A percentile compares a stretch with the other conserved stretches of the same genome.
These are phyloP conservation scores for Lophotis ruficrista DNA, from an alignment of 2,113 vertebrate genomes.

Conservation along the genomic window DNA sequence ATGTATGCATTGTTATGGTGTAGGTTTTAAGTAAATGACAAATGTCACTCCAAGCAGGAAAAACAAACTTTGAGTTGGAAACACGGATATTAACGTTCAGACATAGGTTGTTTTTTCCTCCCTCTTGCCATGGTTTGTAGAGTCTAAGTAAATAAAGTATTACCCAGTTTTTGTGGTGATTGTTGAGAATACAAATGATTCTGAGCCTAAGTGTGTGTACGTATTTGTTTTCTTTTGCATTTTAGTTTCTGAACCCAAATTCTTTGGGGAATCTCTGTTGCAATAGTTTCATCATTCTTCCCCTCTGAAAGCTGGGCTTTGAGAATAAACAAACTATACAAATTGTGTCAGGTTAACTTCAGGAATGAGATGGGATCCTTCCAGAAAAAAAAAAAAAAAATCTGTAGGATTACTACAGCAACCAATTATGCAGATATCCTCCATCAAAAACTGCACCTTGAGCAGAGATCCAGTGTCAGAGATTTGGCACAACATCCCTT, in stretches of 20 bases:
- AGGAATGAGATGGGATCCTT: neutral
- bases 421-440: neutral
- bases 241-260: neutral
- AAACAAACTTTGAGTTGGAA: neutral
- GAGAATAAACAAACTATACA: neutral
- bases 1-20: neutral
- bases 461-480: neutral
- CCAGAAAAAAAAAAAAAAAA: neutral
- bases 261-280: neutral
- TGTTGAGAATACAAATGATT: neutral
- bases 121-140: neutral
- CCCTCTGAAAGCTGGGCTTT: neutral
- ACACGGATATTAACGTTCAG: neutral
- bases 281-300: neutral
- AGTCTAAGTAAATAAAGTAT: neutral
- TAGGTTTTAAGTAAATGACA: neutral
- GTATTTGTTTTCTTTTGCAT: neutral
- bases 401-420: neutral
- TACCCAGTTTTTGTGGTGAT: neutral
- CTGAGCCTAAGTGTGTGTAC: neutral
- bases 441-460: neutral
- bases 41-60: neutral
- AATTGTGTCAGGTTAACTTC: neutral
- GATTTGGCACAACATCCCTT: neutral
- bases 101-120: neutral